Percentiles rank a stretch among this genome's conserved stretches.
phyloP scores from a whole-genome alignment of 1,140 invertebrate species.

The Harlomillsia oculata region DNA sequence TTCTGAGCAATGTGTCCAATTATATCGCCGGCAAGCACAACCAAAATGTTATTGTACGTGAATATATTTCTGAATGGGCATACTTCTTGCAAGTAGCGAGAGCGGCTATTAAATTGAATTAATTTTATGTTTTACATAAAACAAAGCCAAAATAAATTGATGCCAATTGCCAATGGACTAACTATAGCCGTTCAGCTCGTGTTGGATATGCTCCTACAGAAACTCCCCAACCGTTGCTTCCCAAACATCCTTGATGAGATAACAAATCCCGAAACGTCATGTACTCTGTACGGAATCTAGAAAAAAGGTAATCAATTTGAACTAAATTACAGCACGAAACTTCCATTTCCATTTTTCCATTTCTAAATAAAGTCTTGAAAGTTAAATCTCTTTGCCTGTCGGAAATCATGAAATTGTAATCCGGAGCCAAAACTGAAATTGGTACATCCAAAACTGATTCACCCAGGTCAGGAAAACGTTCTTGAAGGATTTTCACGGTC shows the following conservation, averaged over 20 bases:
- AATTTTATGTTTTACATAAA: too few relatives aligned
- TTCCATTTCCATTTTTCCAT: not conserved
- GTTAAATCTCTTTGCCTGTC: slow-evolving; percentile 4
- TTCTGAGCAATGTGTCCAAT: not conserved
- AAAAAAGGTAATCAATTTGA: too few relatives aligned
- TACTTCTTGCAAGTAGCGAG: not conserved
- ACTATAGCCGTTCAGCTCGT: not conserved
- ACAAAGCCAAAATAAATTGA: too few relatives aligned
- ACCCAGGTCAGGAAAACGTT: not conserved
- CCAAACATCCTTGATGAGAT: slow-evolving; percentile 6
- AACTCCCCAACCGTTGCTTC: not conserved
- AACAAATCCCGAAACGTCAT: slow-evolving; percentile 13
- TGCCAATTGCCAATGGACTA: not conserved
- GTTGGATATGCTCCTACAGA: not conserved
- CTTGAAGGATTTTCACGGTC: not conserved
- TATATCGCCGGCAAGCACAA: not conserved
- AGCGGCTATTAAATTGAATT: slow-evolving; percentile 7
- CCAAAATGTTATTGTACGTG: slow-evolving; percentile 1
- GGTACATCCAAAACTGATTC: slow-evolving; percentile 4
- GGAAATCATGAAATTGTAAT: not conserved
- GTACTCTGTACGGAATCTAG: slow-evolving; percentile 7
- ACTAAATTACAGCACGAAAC: too few relatives aligned
- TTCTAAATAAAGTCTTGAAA: not conserved
- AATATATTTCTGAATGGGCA: not conserved
- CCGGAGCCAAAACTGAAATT: not conserved